phyloP scores from a whole-genome alignment of 2,888 invertebrate species.

The Leucoma salicis region DNA sequence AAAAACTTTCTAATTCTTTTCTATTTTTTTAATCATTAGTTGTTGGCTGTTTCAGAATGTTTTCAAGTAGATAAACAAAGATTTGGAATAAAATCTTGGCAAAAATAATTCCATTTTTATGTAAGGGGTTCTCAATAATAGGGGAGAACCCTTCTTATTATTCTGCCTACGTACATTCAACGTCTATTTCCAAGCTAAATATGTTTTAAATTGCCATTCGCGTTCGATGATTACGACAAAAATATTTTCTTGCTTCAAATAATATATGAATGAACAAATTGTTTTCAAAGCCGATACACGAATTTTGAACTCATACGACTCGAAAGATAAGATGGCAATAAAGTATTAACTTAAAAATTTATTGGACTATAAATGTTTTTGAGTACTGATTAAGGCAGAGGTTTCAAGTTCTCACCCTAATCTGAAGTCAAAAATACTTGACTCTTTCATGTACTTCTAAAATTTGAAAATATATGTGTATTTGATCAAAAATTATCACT shows the following conservation, averaged over 20 bases:
- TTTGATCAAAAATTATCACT: too few relatives aligned
- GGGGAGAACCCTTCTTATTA: slow-evolving; percentile 62
- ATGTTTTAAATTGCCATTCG: slow-evolving; percentile 65
- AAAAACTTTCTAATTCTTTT: too few relatives aligned
- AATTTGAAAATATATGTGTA: too few relatives aligned
- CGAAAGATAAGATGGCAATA: too few relatives aligned
- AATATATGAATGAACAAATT: slow-evolving; percentile 32
- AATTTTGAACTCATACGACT: slow-evolving; percentile 19
- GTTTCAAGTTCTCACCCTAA: too few relatives aligned
- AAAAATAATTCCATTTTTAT: slow-evolving; percentile 61
- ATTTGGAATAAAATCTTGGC: slow-evolving; percentile 26
- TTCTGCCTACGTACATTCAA: slow-evolving; percentile 54
- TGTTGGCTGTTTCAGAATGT: too few relatives aligned
- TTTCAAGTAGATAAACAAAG: slow-evolving; percentile 20
- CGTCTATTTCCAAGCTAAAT: slow-evolving; percentile 60
- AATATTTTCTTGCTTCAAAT: slow-evolving; percentile 36
- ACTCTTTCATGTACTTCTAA: too few relatives aligned
- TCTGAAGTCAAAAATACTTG: too few relatives aligned
- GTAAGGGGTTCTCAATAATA: slow-evolving; percentile 48
- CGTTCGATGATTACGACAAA: slow-evolving; percentile 50
- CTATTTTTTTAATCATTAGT: too few relatives aligned
- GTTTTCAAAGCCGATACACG: slow-evolving; percentile 24
- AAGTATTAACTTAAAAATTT: too few relatives aligned
- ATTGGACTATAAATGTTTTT: too few relatives aligned
- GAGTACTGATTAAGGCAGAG: too few relatives aligned